Evolutionary conservation across 2,113 vertebrate species (phyloP).

Genomic region (Ochotona princeps): DNA sequence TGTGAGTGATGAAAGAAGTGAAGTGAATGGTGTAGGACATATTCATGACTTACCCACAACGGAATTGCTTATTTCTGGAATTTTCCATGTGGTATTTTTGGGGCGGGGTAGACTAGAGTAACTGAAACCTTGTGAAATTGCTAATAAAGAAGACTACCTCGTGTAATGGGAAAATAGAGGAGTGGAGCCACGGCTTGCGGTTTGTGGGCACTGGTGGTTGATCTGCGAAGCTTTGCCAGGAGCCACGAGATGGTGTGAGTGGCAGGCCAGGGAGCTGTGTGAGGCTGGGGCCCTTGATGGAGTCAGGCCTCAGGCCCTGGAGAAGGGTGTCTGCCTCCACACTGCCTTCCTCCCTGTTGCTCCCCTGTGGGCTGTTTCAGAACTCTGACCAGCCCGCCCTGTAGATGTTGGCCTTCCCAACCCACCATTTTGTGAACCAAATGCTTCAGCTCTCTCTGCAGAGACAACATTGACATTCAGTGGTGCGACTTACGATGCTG

Average conservation of each 20-base stretch:
- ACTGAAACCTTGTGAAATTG: too few species aligned
- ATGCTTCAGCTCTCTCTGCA: not conserved
- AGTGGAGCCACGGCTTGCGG: not conserved
- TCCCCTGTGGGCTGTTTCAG: not conserved
- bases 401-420: not conserved
- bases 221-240: not conserved
- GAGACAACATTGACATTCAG: not conserved
- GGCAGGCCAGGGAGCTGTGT: not conserved
- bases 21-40: too few species aligned
- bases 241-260: rapidly evolving
- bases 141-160: not conserved
- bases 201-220: not conserved
- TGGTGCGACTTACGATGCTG: not conserved
- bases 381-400: not conserved
- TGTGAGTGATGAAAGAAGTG: not conserved
- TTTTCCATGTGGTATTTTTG: not conserved
- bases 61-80: not conserved
- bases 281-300: not conserved
- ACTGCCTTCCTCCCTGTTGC: not conserved
- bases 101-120: not conserved
- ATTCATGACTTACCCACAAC: not conserved
- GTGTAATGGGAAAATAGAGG: not conserved
- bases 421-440: not conserved
- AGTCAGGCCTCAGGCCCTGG: not conserved
- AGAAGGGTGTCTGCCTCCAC: not conserved